Evolutionary conservation across 1,140 invertebrate genomes (phyloP).

Genomic region (Tetramorium simillimum): DNA sequence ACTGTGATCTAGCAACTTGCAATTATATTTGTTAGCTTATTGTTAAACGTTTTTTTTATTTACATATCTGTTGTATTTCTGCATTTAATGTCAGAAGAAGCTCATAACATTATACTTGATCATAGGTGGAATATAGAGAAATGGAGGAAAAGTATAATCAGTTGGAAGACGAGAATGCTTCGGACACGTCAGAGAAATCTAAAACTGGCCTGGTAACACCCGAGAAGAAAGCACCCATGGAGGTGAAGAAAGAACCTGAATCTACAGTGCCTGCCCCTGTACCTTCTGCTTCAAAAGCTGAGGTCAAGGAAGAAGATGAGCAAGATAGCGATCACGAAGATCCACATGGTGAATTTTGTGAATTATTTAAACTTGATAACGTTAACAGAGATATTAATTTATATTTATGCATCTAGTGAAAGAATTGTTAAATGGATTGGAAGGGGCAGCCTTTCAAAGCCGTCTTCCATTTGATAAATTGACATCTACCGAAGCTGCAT

Average conservation of each 20-base stretch:
- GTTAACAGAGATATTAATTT: slow-evolving; percentile 19
- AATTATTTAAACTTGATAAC: not conserved
- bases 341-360: slow-evolving; percentile 78
- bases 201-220: slow-evolving; percentile 85
- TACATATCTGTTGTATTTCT: not conserved
- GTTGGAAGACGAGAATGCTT: slow-evolving; percentile 88
- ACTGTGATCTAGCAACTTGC: not conserved
- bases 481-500: slow-evolving; percentile 96
- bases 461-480: slow-evolving; percentile 97
- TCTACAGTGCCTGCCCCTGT: slow-evolving; percentile 66
- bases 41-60: slow-evolving; percentile 44
- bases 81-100: slow-evolving; percentile 44
- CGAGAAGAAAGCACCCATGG: slow-evolving; percentile 84
- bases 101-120: slow-evolving; percentile 75
- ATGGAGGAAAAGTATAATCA: slow-evolving; percentile 89
- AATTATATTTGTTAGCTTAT: not conserved
- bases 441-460: slow-evolving; percentile 97
- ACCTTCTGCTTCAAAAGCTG: slow-evolving; percentile 77
- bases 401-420: slow-evolving; percentile 81
- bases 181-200: slow-evolving; percentile 88
- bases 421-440: slow-evolving; percentile 88
- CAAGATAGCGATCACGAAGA: slow-evolving; percentile 84
- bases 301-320: slow-evolving; percentile 83
- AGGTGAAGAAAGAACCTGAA: slow-evolving; percentile 80
- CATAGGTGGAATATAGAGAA: slow-evolving; percentile 89